Conservation (phyloP, 2,113 vertebrate genomes). For the Podiceps cristatus region DNA sequence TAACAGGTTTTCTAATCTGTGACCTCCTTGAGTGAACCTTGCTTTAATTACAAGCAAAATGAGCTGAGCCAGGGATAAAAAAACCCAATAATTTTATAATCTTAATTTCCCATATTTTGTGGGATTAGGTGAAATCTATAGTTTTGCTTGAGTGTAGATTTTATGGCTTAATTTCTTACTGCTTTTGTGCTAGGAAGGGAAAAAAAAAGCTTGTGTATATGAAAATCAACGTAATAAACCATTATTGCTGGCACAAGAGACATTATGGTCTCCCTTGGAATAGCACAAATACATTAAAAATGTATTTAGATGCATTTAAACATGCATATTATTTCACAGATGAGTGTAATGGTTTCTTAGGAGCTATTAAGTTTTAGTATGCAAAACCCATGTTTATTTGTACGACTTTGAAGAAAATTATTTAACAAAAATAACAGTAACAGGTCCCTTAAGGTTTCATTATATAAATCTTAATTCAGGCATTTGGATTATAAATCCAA, state of each 20-base stretch:
- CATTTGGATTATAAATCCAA: neutral
- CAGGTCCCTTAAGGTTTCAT: neutral
- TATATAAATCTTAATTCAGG: slow-evolving; percentile 24
- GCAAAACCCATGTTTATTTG: slow-evolving; percentile 16
- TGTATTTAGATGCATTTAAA: slow-evolving; percentile 34
- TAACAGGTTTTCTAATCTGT: neutral
- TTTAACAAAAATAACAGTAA: neutral
- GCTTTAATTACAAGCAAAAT: neutral
- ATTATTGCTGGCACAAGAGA: neutral
- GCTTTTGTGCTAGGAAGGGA: neutral
- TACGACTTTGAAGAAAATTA: neutral
- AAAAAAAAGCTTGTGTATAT: neutral
- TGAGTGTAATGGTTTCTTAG: slow-evolving; percentile 9
- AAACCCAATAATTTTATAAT: neutral
- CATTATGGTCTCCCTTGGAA: neutral
- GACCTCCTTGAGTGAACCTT: neutral
- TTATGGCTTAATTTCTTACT: neutral
- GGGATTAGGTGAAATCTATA: neutral
- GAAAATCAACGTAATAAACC: neutral
- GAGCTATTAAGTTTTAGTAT: neutral
- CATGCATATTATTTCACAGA: slow-evolving; percentile 45
- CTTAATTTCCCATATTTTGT: neutral
- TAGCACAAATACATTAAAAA: slow-evolving; percentile 31
- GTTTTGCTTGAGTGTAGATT: neutral
- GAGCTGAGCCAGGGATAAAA: neutral